Conservation (phyloP, 2,113 vertebrate genomes). For the Hiodon alosoides region DNA sequence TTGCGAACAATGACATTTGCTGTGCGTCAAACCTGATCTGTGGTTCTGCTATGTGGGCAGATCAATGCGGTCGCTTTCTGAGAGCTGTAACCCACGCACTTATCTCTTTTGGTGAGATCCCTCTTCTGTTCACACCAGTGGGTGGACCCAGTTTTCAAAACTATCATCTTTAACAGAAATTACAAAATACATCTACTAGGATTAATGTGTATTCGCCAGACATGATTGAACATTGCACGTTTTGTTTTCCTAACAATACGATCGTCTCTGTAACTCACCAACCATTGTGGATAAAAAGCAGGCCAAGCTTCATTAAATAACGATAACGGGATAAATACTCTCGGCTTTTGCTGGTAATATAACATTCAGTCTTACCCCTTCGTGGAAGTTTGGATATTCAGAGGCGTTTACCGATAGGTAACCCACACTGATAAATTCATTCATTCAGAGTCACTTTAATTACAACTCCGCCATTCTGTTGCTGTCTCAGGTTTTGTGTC, state of each 20-base stretch:
- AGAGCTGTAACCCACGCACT: constrained; percentile 65
- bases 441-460: not conserved
- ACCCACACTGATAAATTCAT: not conserved
- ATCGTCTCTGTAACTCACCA: not conserved
- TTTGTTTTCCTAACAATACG: not conserved
- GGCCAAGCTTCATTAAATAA: too few relatives aligned
- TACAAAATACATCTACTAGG: constrained; percentile 52
- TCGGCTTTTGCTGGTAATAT: not conserved
- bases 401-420: too few relatives aligned
- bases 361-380: not conserved
- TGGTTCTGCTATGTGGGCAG: constrained; percentile 63
- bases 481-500: not conserved
- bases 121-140: constrained; percentile 49
- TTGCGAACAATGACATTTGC: not conserved
- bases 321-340: not conserved
- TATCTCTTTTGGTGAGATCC: constrained; percentile 61
- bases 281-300: too few relatives aligned
- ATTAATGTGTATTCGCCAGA: constrained; percentile 9
- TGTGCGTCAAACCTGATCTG: constrained; percentile 45
- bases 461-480: not conserved
- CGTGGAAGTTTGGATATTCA: not conserved
- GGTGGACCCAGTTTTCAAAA: constrained; percentile 71
- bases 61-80: constrained; percentile 64
- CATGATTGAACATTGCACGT: not conserved
- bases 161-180: constrained; percentile 62